Base-by-base conservation (phyloP, 2,797 vertebrate genomes). In the Poliocrania exsul region DNA sequence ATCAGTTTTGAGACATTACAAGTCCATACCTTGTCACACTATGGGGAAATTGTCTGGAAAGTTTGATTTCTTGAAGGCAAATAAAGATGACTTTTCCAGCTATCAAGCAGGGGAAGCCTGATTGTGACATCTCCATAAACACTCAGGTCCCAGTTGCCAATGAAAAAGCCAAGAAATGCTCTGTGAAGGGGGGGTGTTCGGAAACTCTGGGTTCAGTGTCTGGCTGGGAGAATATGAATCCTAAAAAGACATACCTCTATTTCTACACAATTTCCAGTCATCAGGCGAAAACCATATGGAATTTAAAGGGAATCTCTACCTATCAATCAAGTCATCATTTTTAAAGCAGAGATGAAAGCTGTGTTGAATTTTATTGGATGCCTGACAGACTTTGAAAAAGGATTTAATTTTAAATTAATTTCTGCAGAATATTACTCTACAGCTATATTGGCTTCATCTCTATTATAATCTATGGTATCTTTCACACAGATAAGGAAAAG, bases 1-100 rank as follows among this genome's bases (percentile, higher is more conserved):
- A 90, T 94, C 62, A 93, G 42, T 80, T 90, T 79, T 84, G 81
- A 96, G 85, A 92, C 37, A 60, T 58, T 89, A 25, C 35, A 92
- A 80, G 58, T 67, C 37, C 65, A 38, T 69, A 77, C 3, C 20
- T 92, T 81, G 66, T 86, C 57, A 89, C 21, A 16, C 49, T 67
- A 69, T 14, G 35, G 58, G 54, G 46, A 91, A 95, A 60, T 71
- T 77, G 46, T 86, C 91, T 95, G 81, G 77, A 75, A 86, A 86
- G 38, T 78, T 92, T 84, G 57, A 69, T 90, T 75, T 92, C 82
- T 90, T 80, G 56, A 90, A 77, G 58, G 33, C n/a, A 78, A 56
- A 21, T 69, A 85, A 75, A 83, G 50, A 92, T 67, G 26, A 25
- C 42, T 94, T 94, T 94, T 95, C 56, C 84, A 94, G 74, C 50